Base-by-base conservation (phyloP, 1,140 invertebrate genomes). In the Drosophila quadrilineata region DNA sequence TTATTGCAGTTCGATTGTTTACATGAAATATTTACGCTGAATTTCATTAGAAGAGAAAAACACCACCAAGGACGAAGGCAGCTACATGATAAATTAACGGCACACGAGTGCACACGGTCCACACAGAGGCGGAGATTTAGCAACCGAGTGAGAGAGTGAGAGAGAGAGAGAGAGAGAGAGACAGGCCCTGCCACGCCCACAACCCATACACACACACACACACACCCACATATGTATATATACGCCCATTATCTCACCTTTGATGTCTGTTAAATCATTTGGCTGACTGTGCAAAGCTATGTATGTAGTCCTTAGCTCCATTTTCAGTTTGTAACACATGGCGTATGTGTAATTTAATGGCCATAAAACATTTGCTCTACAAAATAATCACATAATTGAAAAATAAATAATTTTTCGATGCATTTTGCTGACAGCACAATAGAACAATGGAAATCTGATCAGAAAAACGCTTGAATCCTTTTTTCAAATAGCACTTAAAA, bases 1-100 rank as follows among this genome's bases (percentile, higher is more conserved):
- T n/a, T n/a, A n/a, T n/a, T n/a, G n/a, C n/a, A n/a, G n/a, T n/a
- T n/a, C n/a, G n/a, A n/a, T n/a, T n/a, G n/a, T n/a, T n/a, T n/a
- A n/a, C n/a, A n/a, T n/a, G n/a, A n/a, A n/a, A n/a, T n/a, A 40
- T 38, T 58, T 35, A 17, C 16, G 10, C 6, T 36, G 12, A 36
- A 43, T 38, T 60, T 43, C 14, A 26, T 52, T 21, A 6, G 21
- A 49, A 22, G n/a, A n/a, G 16, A 16, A 6, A 29, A 26, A 43
- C 28, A 19, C 14, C 6, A 43, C n/a, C n/a, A n/a, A n/a, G n/a
- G n/a, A n/a, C n/a, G 28, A 43, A 26, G 29, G 19, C 31, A 35
- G 28, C n/a, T n/a, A n/a, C 56, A 65, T 70, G 58, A 77, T 72
- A 72, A 77, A 77, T 77, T 75, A 69, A 38, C 19, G 35, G 63